These are phyloP conservation scores for Sphenopsis melanotis DNA, from an alignment of 2,797 vertebrate genomes.

Conservation along the genomic window DNA sequence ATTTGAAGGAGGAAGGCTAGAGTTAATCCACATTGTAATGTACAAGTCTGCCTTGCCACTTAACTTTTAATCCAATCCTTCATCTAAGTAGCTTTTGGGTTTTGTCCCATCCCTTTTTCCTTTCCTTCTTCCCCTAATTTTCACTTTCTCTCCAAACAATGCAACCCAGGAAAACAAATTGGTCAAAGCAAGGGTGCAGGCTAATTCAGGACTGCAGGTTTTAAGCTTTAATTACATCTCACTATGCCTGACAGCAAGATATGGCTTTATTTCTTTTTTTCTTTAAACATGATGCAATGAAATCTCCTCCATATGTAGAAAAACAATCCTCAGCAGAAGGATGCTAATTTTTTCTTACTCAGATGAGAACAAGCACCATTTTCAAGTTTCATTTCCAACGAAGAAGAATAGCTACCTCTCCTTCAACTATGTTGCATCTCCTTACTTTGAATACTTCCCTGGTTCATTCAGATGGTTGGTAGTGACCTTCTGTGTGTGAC, in stretches of 20 bases:
- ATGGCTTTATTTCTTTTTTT: not conserved
- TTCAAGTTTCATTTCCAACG: not conserved
- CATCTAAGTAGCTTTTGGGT: not conserved
- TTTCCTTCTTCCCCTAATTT: not conserved
- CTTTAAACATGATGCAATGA: not conserved
- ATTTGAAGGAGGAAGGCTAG: slow-evolving; percentile 40
- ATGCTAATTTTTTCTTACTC: not conserved
- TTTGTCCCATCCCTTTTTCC: not conserved
- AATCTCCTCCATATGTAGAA: not conserved
- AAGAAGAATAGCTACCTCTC: not conserved
- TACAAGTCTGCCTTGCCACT: not conserved
- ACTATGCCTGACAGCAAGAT: not conserved
- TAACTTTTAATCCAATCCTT: not conserved
- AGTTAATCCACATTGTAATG: not conserved
- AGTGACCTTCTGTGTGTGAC: not conserved
- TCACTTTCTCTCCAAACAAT: not conserved
- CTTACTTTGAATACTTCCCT: not conserved
- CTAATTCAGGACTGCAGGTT: not conserved
- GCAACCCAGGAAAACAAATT: not conserved
- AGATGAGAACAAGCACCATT: not conserved
- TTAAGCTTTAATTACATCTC: not conserved
- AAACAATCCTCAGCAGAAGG: not conserved
- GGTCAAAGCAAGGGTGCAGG: not conserved
- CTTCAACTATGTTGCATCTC: not conserved
- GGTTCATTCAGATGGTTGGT: not conserved